Percentiles rank a stretch among this genome's conserved stretches.
Conservation (phyloP, 2,113 vertebrate genomes). For the Lagenorhynchus albirostris region DNA sequence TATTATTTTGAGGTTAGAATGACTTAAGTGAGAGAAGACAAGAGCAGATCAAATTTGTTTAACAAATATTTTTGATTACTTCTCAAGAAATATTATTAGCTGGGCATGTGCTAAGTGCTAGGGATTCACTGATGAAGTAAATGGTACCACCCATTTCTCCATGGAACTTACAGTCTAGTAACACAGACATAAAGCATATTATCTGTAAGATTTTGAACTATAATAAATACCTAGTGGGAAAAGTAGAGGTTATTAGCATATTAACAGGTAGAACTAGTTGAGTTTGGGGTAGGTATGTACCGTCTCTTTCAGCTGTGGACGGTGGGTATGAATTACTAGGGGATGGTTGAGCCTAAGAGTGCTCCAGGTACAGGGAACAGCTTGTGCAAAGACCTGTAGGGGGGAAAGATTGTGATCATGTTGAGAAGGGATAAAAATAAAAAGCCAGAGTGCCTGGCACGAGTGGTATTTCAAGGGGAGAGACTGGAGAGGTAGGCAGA, state of each 20-base stretch:
- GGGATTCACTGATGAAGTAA: neutral
- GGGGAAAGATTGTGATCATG: neutral
- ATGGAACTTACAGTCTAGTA: neutral
- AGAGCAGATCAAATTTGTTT: conserved; percentile 17
- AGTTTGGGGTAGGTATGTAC: neutral
- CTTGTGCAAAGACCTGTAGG: neutral
- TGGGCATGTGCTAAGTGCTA: neutral
- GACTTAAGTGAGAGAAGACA: neutral
- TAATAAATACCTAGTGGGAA: neutral
- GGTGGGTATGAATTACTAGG: neutral
- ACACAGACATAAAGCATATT: neutral
- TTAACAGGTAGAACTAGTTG: neutral
- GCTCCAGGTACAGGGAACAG: neutral
- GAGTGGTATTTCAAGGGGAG: neutral
- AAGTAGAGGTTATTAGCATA: neutral
- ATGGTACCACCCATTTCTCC: neutral
- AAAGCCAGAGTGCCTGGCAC: neutral
- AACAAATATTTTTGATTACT: neutral
- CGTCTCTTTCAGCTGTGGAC: neutral
- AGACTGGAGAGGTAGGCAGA: neutral
- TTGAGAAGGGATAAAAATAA: neutral
- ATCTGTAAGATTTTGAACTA: neutral
- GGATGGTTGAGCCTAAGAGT: neutral
- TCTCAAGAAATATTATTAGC: neutral
- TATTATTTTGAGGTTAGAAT: neutral